Base-by-base conservation (phyloP, 2,113 vertebrate species). In the Nibea coibor region DNA sequence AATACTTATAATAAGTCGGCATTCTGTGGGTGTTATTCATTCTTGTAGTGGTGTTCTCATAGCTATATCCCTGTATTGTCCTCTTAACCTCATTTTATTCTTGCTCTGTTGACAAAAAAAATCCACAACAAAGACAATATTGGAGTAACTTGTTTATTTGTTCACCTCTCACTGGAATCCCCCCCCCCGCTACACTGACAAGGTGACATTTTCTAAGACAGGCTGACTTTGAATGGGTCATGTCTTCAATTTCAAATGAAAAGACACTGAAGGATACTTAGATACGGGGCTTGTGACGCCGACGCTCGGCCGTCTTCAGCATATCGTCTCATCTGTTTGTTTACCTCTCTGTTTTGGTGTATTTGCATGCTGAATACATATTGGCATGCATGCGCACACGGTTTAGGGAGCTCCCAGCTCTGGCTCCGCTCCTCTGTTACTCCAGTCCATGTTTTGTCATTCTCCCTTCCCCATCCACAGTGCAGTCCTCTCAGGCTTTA, bases 401-500 rank as follows among this genome's bases (percentile, higher is more conserved):
- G 54, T 42, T 53, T 4, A 70, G 72, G 72, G 65, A 75, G 83
- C 85, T 88, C 72, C 78, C 81, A 74, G 66, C 79, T 80, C 80
- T 70, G 67, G 28, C 75, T 88, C 86, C 61, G 15, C 78, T 82
- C 82, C 82, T 85, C 54, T 10, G 48, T 0, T 0, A 56, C 14
- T 94, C 94, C 93, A 77, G 48, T 92, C 92, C 94, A 50, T 65
- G 80, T 87, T 93, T 96, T 95, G 62, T 66, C 43, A 12, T 77
- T 62, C 80, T 86, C 91, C 83, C 81, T 89, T 89, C 87, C 89
- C 83, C 85, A 87, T 93, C 91, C 92, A 93, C 89, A 85, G 90
- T 91, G 91, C 91, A 85, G 93, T 93, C 91, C 94, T 94, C 94
- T 93, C 91, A 92, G 92, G 94, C 93, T 96, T 95, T 93, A 93